These are phyloP conservation scores for Barbus barbus DNA, from an alignment of 2,113 vertebrate species.

Conservation along the genomic window DNA sequence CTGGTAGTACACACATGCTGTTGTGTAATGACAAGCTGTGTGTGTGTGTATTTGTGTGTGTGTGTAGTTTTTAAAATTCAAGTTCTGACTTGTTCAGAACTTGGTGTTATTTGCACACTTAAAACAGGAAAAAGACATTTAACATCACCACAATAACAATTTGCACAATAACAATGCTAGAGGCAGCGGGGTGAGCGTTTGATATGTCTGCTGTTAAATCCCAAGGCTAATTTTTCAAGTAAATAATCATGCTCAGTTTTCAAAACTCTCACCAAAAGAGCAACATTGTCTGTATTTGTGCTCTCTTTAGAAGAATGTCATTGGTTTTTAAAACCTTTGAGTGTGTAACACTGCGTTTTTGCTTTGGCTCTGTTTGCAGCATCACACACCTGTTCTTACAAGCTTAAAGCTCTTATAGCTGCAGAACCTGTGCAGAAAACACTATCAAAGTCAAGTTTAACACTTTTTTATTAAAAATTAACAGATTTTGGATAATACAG, in stretches of 20 bases:
- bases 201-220: background rate
- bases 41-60: constrained; percentile 38
- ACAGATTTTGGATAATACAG: background rate
- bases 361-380: constrained; percentile 10
- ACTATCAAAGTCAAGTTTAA: background rate
- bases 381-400: background rate
- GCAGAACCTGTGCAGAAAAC: constrained; percentile 20
- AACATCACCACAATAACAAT: background rate
- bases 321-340: background rate
- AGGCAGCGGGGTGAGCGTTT: background rate
- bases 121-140: background rate
- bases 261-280: background rate
- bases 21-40: constrained; percentile 26
- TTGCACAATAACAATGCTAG: background rate
- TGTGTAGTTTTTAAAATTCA: background rate
- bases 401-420: background rate
- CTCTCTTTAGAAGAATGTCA: background rate
- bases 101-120: constrained; percentile 25
- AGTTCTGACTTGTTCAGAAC: background rate
- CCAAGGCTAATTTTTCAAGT: background rate
- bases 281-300: background rate
- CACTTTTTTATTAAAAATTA: background rate
- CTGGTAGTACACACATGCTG: constrained; percentile 61
- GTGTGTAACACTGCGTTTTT: background rate
- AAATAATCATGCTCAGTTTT: background rate